These are phyloP conservation scores for Yoshiicerus persimilis DNA, from an alignment of 1,140 invertebrate species.

Conservation along the genomic window DNA sequence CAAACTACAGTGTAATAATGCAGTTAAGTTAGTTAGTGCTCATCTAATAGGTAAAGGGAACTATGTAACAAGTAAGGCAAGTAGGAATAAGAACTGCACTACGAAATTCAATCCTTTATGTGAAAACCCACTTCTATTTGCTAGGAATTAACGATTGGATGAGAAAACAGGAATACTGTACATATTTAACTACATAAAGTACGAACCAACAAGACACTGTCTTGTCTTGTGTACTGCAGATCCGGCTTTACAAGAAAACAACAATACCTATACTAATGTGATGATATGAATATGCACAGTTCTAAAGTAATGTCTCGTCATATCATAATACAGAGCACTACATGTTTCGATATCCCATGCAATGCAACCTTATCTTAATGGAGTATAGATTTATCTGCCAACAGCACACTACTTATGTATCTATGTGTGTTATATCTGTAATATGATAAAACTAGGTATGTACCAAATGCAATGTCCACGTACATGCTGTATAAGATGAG, in stretches of 20 bases:
- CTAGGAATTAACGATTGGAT: neutral
- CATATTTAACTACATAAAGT: neutral
- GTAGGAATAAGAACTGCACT: neutral
- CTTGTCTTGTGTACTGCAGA: neutral
- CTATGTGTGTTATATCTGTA: neutral
- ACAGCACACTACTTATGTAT: neutral
- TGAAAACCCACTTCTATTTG: neutral
- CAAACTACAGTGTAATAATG: neutral
- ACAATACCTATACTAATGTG: neutral
- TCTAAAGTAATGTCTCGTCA: neutral
- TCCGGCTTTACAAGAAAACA: neutral
- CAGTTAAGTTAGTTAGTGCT: neutral
- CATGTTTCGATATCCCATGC: neutral
- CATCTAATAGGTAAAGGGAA: neutral
- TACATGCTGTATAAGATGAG: neutral
- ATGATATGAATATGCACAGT: neutral
- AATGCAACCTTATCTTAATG: neutral
- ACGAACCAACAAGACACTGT: neutral
- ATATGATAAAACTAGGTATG: neutral
- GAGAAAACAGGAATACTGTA: neutral
- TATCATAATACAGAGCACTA: neutral
- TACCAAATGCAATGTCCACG: neutral
- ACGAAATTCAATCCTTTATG: neutral
- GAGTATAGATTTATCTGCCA: neutral
- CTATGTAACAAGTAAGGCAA: neutral